Conservation (phyloP, 64 coral and sea anemone genomes). For the Porites lutea region DNA sequence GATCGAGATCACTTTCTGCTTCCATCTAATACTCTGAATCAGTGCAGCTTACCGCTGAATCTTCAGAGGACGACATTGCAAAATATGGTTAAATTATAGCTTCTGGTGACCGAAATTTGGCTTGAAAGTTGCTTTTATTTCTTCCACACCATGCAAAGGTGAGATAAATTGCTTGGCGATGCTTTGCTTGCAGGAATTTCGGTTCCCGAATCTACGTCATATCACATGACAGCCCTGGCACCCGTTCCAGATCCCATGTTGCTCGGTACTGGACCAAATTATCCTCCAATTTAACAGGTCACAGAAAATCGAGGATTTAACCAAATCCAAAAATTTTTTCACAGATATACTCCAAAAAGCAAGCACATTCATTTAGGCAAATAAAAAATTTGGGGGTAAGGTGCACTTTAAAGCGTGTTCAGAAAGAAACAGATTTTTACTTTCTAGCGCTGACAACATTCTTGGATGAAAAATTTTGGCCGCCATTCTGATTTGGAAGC, state of each 20-base stretch:
- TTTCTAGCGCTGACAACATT: no score
- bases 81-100: no score
- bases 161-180: not conserved
- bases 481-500: no score
- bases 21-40: not conserved
- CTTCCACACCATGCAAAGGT: no score
- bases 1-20: not conserved
- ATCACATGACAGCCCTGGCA: not conserved
- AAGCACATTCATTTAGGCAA: not conserved
- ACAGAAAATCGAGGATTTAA: conserved; percentile 37
- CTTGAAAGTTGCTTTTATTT: no score
- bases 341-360: conserved; percentile 1
- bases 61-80: no score
- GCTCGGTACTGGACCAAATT: not conserved
- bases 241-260: not conserved
- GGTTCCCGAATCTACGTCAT: not conserved
- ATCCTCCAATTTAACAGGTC: conserved; percentile 19
- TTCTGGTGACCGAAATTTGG: no score
- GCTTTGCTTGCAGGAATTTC: not conserved
- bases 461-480: no score
- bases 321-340: conserved; percentile 31
- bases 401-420: conserved; percentile 44
- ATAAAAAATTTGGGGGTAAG: conserved; percentile 25
- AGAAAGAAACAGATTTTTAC: no score
- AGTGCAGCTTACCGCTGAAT: no score